A percentile compares a stretch with the other conserved stretches of the same genome.
These are phyloP conservation scores for Passer domesticus DNA, from an alignment of 2,113 vertebrate species.

Conservation along the genomic window DNA sequence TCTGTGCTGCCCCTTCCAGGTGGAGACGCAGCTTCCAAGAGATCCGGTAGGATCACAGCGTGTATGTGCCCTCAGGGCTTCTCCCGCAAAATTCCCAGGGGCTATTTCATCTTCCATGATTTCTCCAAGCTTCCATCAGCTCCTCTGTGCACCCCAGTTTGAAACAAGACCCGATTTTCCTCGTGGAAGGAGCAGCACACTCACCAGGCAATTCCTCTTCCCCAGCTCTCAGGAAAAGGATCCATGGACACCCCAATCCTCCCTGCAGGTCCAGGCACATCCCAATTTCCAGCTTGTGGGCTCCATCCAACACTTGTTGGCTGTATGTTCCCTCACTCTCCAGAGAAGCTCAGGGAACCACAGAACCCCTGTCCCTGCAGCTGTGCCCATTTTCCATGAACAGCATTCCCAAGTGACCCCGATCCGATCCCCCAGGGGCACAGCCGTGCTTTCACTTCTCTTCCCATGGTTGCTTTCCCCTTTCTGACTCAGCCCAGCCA, in stretches of 20 bases:
- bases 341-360: neutral
- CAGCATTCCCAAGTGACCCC: neutral
- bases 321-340: neutral
- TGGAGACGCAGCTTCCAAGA: neutral
- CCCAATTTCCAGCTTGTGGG: neutral
- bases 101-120: neutral
- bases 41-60: neutral
- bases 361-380: neutral
- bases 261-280: neutral
- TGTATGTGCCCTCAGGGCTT: neutral
- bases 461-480: neutral
- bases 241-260: neutral
- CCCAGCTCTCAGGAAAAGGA: no score
- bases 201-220: neutral
- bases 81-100: neutral
- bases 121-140: neutral
- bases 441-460: rapidly evolving
- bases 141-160: neutral
- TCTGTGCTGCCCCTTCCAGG: rapidly evolving
- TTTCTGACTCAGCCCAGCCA: neutral
- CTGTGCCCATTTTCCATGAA: neutral
- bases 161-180: neutral
- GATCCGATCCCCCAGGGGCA: rapidly evolving
- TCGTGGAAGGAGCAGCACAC: neutral
- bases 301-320: neutral